These are phyloP conservation scores for Drosophila helvetica DNA, from an alignment of 2,888 invertebrate genomes.

Conservation along the genomic window DNA sequence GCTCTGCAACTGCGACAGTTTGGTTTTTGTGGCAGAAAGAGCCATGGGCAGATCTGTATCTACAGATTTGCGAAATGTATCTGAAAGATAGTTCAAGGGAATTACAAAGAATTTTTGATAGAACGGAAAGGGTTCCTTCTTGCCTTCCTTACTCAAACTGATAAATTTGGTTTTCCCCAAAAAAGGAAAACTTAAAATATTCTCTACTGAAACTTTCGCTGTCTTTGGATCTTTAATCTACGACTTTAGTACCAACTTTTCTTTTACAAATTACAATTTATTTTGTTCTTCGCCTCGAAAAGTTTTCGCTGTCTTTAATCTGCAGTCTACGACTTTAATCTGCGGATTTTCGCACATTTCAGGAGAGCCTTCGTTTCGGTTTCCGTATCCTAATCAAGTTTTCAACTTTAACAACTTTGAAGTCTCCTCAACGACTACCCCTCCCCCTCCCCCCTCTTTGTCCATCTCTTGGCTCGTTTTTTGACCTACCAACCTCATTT, in stretches of 20 bases:
- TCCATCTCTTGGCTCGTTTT: background rate
- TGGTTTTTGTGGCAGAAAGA: no score
- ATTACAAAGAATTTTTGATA: no score
- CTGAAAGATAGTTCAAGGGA: background rate
- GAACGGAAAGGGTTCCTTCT: no score
- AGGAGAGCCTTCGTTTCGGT: constrained; percentile 1
- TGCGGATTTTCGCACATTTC: background rate
- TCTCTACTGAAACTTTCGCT: no score
- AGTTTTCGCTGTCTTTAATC: background rate
- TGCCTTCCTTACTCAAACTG: no score
- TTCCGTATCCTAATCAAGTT: constrained; percentile 2
- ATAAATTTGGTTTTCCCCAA: no score
- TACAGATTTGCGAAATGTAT: background rate
- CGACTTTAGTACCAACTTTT: background rate
- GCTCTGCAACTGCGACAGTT: background rate
- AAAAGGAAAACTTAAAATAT: no score
- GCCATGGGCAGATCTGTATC: no score
- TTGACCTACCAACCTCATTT: constrained; percentile 49
- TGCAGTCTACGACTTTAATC: background rate
- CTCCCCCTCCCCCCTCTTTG: background rate
- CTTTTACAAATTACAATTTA: background rate
- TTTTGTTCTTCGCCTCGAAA: background rate
- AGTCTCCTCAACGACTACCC: background rate
- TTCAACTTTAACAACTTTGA: constrained; percentile 23
- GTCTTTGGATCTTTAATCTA: no score